Evolutionary conservation across 2,888 invertebrate species (phyloP), one percentile per base, ranked within the genome.

Genomic region (Macrophya annulata): DNA sequence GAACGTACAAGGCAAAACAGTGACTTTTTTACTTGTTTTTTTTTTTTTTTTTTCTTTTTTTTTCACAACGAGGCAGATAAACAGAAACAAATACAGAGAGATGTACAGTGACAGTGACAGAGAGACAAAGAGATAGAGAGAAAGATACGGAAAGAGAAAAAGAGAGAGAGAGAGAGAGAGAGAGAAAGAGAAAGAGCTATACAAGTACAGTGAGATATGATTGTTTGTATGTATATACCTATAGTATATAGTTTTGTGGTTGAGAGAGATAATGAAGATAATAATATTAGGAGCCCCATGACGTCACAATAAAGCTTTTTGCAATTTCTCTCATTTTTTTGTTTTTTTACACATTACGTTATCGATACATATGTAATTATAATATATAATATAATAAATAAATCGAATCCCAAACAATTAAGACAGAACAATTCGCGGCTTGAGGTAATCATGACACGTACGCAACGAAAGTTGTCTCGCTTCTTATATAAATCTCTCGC

Each of bases 51-150:
- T 89, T 93, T 93, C 94, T 93, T 93, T 89, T 89, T 88, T 91
- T 93, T 92, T 94, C 94, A 93, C 94, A 94, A 92, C 92, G 94
- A 92, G 94, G 84, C 62, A 74, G 72, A 48, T 86, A 55, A 72
- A 81, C 86, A 87, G 68, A 76, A 77, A 84, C 37, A 85, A 85
- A 74, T 84, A 77, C 68, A 84, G 65, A 81, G 77, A 51, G 72
- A 84, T 68, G 85, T 55, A 82, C 81, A 68, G 84, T 85, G 62
- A 84, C 77, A 84, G 84, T 84, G 85, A 71, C 76, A 68, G 68
- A 68, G 48, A 83, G 4, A 48, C 48, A 68, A 68, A 68, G 45
- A 68, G 83, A 83, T 45, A 83, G 31, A 83, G 48, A 68, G 17
- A 68, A 4, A 51, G 83, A 83, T 48, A 45, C 17, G 15, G 37